Percentiles rank a stretch among this genome's conserved stretches.
Evolutionary conservation across 2,797 vertebrate species (phyloP).

Genomic region (Limosa lapponica): DNA sequence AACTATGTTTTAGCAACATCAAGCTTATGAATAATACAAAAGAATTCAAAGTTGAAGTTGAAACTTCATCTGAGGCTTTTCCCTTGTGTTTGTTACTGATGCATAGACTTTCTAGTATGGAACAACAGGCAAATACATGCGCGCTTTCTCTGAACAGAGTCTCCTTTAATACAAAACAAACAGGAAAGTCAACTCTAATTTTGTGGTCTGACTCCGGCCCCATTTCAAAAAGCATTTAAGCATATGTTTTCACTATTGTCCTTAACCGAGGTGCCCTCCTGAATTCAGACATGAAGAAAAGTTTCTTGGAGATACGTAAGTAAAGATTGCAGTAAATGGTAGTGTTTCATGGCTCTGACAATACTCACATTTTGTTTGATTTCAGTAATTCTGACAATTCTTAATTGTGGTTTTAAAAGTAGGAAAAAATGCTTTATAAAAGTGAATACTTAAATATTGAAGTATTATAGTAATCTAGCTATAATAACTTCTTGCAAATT

Average conservation of each 20-base stretch:
- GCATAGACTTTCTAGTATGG: neutral
- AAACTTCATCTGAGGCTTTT: slow-evolving; percentile 39
- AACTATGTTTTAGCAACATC: slow-evolving; percentile 38
- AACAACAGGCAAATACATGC: slow-evolving; percentile 28
- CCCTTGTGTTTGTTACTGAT: slow-evolving; percentile 12
- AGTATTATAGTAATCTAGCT: neutral
- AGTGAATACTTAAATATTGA: neutral
- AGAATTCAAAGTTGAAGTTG: slow-evolving; percentile 38
- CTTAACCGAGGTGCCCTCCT: slow-evolving; percentile 4
- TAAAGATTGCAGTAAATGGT: neutral
- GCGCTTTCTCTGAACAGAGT: neutral
- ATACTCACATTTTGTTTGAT: neutral
- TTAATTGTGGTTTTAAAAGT: neutral
- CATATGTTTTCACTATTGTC: slow-evolving; percentile 35
- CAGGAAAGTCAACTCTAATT: slow-evolving; percentile 67
- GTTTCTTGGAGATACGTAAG: neutral
- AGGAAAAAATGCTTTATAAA: neutral
- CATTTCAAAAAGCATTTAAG: slow-evolving; percentile 44
- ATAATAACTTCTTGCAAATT: neutral
- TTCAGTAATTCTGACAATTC: neutral
- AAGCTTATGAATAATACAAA: slow-evolving; percentile 48
- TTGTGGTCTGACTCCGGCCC: slow-evolving; percentile 45
- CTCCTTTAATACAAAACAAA: slow-evolving; percentile 64
- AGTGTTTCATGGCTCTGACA: neutral
- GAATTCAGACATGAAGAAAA: neutral